Conservation (phyloP, 2,113 vertebrate species). For the Charadrius vociferus region DNA sequence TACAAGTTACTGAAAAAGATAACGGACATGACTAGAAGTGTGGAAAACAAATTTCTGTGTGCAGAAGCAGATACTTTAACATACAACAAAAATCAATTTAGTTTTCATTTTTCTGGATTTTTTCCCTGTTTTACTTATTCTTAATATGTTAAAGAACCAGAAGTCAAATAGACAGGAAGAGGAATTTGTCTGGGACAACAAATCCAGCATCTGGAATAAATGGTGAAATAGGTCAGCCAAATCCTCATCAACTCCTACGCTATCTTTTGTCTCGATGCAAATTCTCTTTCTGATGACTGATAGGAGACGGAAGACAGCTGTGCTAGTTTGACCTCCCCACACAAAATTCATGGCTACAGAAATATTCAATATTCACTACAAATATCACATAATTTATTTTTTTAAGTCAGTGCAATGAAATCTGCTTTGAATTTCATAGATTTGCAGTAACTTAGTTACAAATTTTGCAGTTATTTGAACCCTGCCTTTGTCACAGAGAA, state of each 20-base stretch:
- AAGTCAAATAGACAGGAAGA: constrained; percentile 33
- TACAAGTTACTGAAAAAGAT: background rate
- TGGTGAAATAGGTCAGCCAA: constrained; percentile 26
- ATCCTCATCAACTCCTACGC: background rate
- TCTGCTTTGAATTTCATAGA: background rate
- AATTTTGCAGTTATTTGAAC: background rate
- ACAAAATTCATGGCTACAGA: background rate
- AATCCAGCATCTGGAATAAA: background rate
- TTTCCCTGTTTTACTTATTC: background rate
- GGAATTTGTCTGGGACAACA: constrained; percentile 38
- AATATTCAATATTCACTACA: background rate
- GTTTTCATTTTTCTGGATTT: background rate
- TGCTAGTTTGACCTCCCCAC: background rate
- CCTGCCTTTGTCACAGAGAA: background rate
- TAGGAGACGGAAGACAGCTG: background rate
- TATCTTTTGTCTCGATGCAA: background rate
- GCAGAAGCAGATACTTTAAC: background rate
- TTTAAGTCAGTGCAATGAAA: background rate
- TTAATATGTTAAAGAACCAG: background rate
- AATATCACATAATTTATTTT: background rate
- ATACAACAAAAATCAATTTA: background rate
- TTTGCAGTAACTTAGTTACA: background rate
- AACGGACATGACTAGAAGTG: background rate
- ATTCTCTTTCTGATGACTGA: background rate
- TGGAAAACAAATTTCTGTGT: background rate